Evolutionary conservation across 1,140 invertebrate species (phyloP), one percentile per base, ranked within the genome.

Genomic region (Drosophila sp.): DNA sequence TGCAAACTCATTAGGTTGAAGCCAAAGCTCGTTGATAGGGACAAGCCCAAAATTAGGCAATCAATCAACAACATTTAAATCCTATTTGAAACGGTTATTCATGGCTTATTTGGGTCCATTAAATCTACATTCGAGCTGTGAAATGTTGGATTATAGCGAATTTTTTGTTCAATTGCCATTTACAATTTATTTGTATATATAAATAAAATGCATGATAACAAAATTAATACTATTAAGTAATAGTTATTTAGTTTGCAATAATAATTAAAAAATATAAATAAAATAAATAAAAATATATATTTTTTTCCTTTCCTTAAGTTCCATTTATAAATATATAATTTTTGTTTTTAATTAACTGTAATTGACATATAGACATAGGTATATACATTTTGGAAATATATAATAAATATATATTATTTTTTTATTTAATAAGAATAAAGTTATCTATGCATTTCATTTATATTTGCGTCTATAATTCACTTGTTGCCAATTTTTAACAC

Each of bases 1-100:
- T 59, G 78, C 79, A 62, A 76, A 63, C 82, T 82, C 63, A 87
- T 86, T 86, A 86, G 75, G 41, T 56, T 29, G 40, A 36, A 40
- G 64, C 54, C 54, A 25, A 43, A 18, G 48, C 46, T 32, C 41
- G 50, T 51, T 57, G 58, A 41, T 67, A 62, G 57, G 45, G 71
- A 61, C 80, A 59, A 40, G 58, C 66, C 41, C 48, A 51, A 66
- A 73, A 36, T 51, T 78, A 76, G 71, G 51, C 71, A 78, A 83
- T 80, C 80, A 83, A 67, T 54, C 76, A 72, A 62, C 50, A 53
- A 46, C 45, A 72, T 75, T 74, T 34, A 76, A 76, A 72, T 78
- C 76, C 40, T 40, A 78, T 86, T 87, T 46, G 59, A 54, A 40
- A 25, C 41, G 72, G 43, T 70, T 58, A 71, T 76, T 70, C 54